phyloP scores from a whole-genome alignment of 92 coral and sea anemone species.

The Bergia sp. region DNA sequence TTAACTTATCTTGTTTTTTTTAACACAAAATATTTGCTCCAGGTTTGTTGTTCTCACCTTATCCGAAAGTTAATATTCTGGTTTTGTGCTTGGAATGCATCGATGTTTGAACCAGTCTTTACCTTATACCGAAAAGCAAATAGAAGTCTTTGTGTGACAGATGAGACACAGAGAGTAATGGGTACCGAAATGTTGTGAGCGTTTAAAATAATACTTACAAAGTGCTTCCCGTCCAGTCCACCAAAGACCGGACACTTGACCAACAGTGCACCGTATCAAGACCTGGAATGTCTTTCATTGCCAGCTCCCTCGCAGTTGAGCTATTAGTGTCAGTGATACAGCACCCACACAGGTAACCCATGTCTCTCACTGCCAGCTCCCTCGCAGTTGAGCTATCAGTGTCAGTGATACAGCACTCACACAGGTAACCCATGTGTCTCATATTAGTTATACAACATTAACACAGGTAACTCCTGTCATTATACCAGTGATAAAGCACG shows the following conservation, averaged over 20 bases:
- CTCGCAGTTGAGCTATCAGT: slow-evolving; percentile 35
- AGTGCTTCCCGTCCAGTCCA: slow-evolving; percentile 66
- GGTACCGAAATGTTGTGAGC: not conserved
- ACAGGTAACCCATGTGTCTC: slow-evolving; percentile 78
- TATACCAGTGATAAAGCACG: too few species aligned
- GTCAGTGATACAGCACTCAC: slow-evolving; percentile 85
- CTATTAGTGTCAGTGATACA: slow-evolving; percentile 85
- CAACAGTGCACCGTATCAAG: slow-evolving; percentile 99
- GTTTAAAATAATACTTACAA: not conserved
- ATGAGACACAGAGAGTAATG: not conserved
- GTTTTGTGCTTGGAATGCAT: too few species aligned
- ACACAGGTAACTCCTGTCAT: too few species aligned
- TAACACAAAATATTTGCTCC: too few species aligned
- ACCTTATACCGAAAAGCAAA: not conserved
- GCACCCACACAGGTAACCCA: slow-evolving; percentile 79
- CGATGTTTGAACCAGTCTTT: not conserved
- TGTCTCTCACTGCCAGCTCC: not conserved
- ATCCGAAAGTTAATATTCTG: too few species aligned
- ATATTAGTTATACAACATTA: too few species aligned
- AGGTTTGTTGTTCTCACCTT: too few species aligned
- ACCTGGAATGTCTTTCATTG: slow-evolving; percentile 91
- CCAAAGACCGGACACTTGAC: slow-evolving; percentile 95
- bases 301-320: slow-evolving; percentile 94
- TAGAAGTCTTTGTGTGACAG: not conserved
- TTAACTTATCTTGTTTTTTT: not conserved